Evolutionary conservation across 2,888 invertebrate genomes (phyloP).

Genomic region (Altica lythri): DNA sequence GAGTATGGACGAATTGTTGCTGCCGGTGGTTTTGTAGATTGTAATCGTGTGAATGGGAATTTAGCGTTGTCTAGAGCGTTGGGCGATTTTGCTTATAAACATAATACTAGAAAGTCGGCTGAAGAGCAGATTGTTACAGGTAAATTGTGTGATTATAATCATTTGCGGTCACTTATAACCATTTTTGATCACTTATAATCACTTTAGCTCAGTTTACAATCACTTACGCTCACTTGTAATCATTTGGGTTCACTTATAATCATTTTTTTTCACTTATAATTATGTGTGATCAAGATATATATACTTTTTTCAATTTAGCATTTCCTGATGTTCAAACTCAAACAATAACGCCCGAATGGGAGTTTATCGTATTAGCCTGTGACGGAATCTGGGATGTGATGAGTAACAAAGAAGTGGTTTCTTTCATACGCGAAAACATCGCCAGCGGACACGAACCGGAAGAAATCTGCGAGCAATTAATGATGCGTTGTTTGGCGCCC

Average conservation of each 20-base stretch:
- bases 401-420: constrained; percentile 90
- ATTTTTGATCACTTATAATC: too few relatives aligned
- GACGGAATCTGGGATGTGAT: constrained; percentile 99
- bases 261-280: too few relatives aligned
- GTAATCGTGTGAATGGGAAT: constrained; percentile 97
- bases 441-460: constrained; percentile 86
- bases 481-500: constrained; percentile 94
- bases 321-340: constrained; percentile 89
- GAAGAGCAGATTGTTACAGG: constrained; percentile 89
- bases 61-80: constrained; percentile 93
- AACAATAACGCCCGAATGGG: constrained; percentile 85
- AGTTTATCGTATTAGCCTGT: constrained; percentile 95
- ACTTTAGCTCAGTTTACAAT: too few relatives aligned
- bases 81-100: constrained; percentile 96
- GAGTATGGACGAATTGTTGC: constrained; percentile 88
- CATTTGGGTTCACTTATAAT: too few relatives aligned
- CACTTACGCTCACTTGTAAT: too few relatives aligned
- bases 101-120: constrained; percentile 80
- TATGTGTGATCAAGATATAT: too few relatives aligned
- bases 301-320: too few relatives aligned
- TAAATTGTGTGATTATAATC: too few relatives aligned
- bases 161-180: too few relatives aligned
- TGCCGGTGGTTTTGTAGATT: constrained; percentile 97
- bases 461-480: constrained; percentile 93
- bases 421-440: constrained; percentile 85